These are phyloP conservation scores for Neofelis nebulosa DNA, from an alignment of 2,113 vertebrate species.

Conservation along the genomic window DNA sequence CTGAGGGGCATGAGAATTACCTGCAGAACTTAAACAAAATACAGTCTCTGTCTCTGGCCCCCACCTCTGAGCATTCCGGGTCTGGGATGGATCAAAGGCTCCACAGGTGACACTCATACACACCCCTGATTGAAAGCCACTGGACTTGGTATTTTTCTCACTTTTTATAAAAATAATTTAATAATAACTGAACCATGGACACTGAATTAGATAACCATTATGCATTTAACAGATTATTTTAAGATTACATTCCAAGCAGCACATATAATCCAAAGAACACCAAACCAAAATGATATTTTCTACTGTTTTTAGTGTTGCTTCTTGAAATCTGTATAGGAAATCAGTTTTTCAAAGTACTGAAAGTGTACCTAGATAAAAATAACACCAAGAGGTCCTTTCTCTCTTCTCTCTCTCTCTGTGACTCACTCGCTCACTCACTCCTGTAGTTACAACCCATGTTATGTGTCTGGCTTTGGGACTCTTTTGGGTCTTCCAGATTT, in stretches of 20 bases:
- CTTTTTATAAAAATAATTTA: constrained; percentile 25
- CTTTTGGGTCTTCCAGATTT: constrained; percentile 13
- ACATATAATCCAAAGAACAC: constrained; percentile 21
- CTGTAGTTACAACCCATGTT: neutral
- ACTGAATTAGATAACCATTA: neutral
- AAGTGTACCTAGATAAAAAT: neutral
- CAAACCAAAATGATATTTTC: neutral
- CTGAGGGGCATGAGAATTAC: neutral
- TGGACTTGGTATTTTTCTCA: neutral
- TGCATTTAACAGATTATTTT: neutral
- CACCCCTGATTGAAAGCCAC: neutral
- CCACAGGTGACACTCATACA: neutral
- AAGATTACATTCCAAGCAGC: neutral
- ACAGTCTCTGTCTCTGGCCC: neutral
- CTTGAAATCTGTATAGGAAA: neutral
- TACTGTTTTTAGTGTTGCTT: neutral
- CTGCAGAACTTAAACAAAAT: neutral
- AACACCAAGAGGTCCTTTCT: neutral
- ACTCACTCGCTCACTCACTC: neutral
- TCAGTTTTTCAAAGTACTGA: neutral
- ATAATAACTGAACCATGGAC: neutral
- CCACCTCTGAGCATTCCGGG: neutral
- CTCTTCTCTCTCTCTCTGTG: neutral
- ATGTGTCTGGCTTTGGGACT: neutral
- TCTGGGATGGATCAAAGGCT: neutral